Conservation (phyloP, 2,888 invertebrate genomes). For the Orthosia incerta region DNA sequence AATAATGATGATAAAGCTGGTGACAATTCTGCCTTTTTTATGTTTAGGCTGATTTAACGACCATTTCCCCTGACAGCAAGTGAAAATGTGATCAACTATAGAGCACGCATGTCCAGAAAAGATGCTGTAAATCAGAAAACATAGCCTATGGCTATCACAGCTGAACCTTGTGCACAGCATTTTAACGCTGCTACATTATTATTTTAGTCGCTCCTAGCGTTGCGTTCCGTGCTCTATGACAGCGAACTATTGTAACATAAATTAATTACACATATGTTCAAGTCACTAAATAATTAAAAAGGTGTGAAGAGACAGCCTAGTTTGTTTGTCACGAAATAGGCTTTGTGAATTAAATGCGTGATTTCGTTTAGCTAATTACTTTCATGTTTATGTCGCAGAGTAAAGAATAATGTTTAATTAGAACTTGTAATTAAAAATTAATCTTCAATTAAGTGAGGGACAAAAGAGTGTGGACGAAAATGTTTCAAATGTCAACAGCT, state of each 20-base stretch:
- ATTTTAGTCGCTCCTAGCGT: neutral
- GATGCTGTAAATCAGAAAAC: too few relatives aligned
- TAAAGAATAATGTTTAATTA: conserved; percentile 16
- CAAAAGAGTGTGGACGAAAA: neutral
- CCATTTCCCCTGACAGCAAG: too few relatives aligned
- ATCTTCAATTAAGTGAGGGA: conserved; percentile 25
- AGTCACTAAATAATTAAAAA: conserved; percentile 51
- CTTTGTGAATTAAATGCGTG: conserved; percentile 39
- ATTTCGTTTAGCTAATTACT: conserved; percentile 60
- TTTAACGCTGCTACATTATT: too few relatives aligned
- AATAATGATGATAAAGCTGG: too few relatives aligned
- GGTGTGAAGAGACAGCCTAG: conserved; percentile 45
- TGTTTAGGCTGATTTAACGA: too few relatives aligned
- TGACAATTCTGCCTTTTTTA: too few relatives aligned
- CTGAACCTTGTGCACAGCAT: too few relatives aligned
- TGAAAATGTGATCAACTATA: too few relatives aligned
- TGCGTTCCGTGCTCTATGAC: neutral
- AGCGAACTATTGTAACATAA: neutral
- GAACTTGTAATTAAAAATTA: conserved; percentile 41
- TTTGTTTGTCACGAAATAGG: conserved; percentile 28
- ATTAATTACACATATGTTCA: conserved; percentile 25
- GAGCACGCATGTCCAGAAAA: too few relatives aligned
- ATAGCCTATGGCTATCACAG: too few relatives aligned
- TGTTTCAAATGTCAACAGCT: neutral
- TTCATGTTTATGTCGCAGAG: conserved; percentile 18